These are phyloP conservation scores for Myiozetetes cayanensis DNA, from an alignment of 2,113 vertebrate species.

Conservation along the genomic window DNA sequence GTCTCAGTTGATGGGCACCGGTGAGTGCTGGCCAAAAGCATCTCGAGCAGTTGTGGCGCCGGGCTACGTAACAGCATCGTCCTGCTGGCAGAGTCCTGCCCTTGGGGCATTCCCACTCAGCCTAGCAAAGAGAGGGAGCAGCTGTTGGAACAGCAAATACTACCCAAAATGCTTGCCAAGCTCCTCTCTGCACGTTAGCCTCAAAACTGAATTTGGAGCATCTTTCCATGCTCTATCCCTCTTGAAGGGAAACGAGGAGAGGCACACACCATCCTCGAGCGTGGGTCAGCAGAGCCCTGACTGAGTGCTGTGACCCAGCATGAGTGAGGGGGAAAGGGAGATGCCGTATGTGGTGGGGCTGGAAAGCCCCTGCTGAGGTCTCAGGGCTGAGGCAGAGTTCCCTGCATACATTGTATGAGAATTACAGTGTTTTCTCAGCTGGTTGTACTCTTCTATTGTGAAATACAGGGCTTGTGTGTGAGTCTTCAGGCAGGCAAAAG, in stretches of 20 bases:
- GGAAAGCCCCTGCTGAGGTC: background rate
- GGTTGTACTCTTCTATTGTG: background rate
- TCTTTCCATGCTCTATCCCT: background rate
- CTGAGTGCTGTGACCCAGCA: background rate
- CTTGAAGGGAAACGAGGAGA: background rate
- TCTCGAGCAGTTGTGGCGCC: background rate
- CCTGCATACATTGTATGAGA: background rate
- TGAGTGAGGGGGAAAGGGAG: background rate
- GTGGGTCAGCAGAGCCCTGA: background rate
- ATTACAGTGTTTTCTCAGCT: background rate
- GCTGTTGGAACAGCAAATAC: background rate
- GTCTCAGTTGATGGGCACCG: background rate
- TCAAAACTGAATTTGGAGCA: background rate
- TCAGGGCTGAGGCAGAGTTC: background rate
- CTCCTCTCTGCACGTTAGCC: background rate
- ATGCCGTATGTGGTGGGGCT: background rate
- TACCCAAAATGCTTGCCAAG: background rate
- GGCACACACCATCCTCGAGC: fast-evolving
- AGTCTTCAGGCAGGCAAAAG: background rate
- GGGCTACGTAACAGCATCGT: background rate
- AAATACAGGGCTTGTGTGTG: background rate
- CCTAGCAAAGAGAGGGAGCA: background rate
- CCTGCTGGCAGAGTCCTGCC: background rate
- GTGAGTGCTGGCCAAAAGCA: background rate
- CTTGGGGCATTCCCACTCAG: background rate